Evolutionary conservation across 2,888 invertebrate species (phyloP).

Genomic region (Blastobasis adustella): DNA sequence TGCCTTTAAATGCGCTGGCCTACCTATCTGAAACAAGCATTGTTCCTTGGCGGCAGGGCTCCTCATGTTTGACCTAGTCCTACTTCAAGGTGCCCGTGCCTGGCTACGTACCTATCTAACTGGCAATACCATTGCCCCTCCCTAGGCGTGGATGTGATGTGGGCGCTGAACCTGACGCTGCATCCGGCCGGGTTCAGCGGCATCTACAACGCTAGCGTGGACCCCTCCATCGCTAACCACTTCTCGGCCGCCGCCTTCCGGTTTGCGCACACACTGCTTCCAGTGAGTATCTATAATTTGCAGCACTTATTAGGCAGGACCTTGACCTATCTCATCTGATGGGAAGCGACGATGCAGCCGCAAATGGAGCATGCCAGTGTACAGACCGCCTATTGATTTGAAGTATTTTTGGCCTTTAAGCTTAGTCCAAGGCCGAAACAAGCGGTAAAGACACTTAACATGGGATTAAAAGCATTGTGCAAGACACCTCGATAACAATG

Average conservation of each 20-base stretch:
- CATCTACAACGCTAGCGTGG: slow-evolving; percentile 78
- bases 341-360: neutral
- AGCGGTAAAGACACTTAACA: no score
- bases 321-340: neutral
- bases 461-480: no score
- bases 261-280: slow-evolving; percentile 91
- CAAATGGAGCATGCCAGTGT: neutral
- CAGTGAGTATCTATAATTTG: slow-evolving; percentile 53
- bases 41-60: no score
- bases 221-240: slow-evolving; percentile 87
- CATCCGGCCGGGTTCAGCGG: slow-evolving; percentile 60
- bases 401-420: no score
- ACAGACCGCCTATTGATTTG: neutral
- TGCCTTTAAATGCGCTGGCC: no score
- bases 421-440: no score
- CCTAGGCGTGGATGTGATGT: slow-evolving; percentile 72
- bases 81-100: no score
- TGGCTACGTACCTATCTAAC: no score
- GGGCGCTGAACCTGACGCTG: slow-evolving; percentile 69
- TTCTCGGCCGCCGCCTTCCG: slow-evolving; percentile 91
- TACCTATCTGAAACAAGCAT: no score
- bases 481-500: no score
- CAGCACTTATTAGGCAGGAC: neutral
- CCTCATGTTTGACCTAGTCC: no score
- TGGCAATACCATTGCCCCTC: neutral